phyloP scores from a whole-genome alignment of 53 echinoderm and acorn worm genomes.

The Stichopus horrens region DNA sequence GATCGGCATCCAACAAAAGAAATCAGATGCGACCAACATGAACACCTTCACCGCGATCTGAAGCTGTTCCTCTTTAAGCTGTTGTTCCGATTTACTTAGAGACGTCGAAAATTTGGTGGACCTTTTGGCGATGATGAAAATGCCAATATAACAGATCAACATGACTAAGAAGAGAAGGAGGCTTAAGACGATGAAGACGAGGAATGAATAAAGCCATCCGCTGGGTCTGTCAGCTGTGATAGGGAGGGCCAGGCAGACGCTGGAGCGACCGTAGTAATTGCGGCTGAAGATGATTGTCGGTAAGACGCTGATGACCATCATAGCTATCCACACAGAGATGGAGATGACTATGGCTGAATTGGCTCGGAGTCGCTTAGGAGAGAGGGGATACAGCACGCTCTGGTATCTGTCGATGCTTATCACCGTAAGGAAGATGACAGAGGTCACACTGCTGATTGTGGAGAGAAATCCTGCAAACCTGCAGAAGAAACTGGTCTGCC shows the following conservation, averaged over 20 bases:
- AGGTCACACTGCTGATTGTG: slow-evolving; percentile 54
- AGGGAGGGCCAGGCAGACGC: slow-evolving; percentile 90
- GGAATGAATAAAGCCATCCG: slow-evolving; percentile 86
- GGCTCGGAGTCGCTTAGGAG: slow-evolving; percentile 17
- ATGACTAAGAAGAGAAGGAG: slow-evolving; percentile 67
- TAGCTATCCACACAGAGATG: slow-evolving; percentile 53
- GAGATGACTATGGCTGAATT: slow-evolving; percentile 39
- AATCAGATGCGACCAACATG: slow-evolving; percentile 19
- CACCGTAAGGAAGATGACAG: slow-evolving; percentile 56
- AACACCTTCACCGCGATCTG: slow-evolving; percentile 36
- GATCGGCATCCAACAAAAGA: slow-evolving; percentile 45
- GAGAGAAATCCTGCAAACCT: slow-evolving; percentile 51
- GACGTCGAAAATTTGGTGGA: slow-evolving; percentile 54
- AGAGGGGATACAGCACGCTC: slow-evolving; percentile 48
- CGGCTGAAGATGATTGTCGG: slow-evolving; percentile 75
- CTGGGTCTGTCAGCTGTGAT: slow-evolving; percentile 65
- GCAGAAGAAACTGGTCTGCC: slow-evolving; percentile 39
- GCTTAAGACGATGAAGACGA: slow-evolving; percentile 31
- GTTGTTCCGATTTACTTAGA: background rate
- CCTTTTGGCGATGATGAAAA: slow-evolving; percentile 73
- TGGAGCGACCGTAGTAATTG: slow-evolving; percentile 85
- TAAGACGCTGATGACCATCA: slow-evolving; percentile 61
- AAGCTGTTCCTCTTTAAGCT: slow-evolving; percentile 24
- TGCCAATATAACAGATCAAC: slow-evolving; percentile 71
- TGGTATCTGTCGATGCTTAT: slow-evolving; percentile 58